Conservation (phyloP, 2,113 vertebrate genomes). For the Oreotrochilus melanogaster region DNA sequence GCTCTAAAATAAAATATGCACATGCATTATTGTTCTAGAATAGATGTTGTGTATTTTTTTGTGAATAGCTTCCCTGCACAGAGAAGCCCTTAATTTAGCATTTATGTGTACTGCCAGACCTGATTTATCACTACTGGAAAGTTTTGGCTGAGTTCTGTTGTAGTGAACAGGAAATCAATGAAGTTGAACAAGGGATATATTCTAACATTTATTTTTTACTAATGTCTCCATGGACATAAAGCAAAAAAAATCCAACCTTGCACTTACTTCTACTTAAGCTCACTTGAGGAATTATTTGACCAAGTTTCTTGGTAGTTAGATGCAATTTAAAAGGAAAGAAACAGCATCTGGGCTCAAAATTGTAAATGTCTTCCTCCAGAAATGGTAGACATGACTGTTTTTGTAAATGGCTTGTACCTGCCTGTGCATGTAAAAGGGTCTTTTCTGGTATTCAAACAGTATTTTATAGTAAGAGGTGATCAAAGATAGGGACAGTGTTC, state of each 20-base stretch:
- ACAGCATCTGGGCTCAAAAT: background rate
- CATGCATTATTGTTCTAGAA: background rate
- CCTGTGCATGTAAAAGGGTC: background rate
- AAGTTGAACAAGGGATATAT: background rate
- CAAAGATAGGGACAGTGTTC: background rate
- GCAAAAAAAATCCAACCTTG: background rate
- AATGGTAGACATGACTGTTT: background rate
- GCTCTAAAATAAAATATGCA: background rate
- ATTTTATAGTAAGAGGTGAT: background rate
- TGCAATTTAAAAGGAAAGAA: background rate
- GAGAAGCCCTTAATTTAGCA: background rate
- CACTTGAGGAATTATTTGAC: background rate
- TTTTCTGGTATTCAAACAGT: background rate
- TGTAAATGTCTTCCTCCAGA: background rate
- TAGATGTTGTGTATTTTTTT: background rate
- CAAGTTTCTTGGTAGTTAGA: background rate
- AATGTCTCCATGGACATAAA: background rate
- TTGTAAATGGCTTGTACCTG: background rate
- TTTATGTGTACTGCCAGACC: background rate
- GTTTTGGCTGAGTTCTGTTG: background rate
- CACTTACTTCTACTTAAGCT: background rate
- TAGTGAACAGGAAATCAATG: background rate
- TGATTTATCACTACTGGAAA: background rate
- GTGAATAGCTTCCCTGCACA: background rate
- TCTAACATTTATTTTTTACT: background rate